Evolutionary conservation across 2,888 invertebrate genomes (phyloP), one percentile per base, ranked within the genome.

Genomic region (Helobdella robusta): DNA sequence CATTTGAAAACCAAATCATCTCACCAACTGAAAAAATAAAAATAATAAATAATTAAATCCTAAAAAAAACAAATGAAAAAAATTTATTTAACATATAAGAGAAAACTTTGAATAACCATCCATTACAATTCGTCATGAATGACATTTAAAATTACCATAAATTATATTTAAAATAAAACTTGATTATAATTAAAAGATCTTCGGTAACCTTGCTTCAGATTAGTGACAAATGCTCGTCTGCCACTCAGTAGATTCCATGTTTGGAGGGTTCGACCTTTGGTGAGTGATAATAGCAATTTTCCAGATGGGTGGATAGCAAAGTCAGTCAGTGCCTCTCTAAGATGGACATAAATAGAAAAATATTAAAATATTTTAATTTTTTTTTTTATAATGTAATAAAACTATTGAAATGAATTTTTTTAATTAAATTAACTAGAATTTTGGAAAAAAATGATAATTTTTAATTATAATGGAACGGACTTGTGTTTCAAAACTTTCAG

Each of bases 231-330:
- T 0, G 92, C 93, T 72, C 86, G 86, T 68, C 91, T 84, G 0
- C 93, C 94, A 78, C 91, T 92, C 0, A 94, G 83, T 68, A 95
- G 82, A 82, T 95, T 93, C 95, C 95, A 95, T 2, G 93, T 93
- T 28, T 76, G 72, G 56, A 95, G 79, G 4, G 88, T 86, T 72
- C 85, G 85, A 79, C 95, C 93, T 59, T 85, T 85, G 20, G 92
- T 91, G 46, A 92, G 84, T 15, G 91, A 88, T 8, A 95, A 80
- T 0, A 91, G 90, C 70, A 94, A 75, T 80, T 91, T 92, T 18
- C 91, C 91, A 73, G 87, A 86, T 1, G 91, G 89, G 82, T 95
- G 94, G 59, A 93, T 83, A 60, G 88, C 85, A 64, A 93, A 81
- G 70, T 85, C 84, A 66, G 85, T 85, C 0, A 94, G 84, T 18